A percentile compares a stretch with the other conserved stretches of the same genome.
These are phyloP conservation scores for Scatophagus argus DNA, from an alignment of 2,113 vertebrate species.

Conservation along the genomic window DNA sequence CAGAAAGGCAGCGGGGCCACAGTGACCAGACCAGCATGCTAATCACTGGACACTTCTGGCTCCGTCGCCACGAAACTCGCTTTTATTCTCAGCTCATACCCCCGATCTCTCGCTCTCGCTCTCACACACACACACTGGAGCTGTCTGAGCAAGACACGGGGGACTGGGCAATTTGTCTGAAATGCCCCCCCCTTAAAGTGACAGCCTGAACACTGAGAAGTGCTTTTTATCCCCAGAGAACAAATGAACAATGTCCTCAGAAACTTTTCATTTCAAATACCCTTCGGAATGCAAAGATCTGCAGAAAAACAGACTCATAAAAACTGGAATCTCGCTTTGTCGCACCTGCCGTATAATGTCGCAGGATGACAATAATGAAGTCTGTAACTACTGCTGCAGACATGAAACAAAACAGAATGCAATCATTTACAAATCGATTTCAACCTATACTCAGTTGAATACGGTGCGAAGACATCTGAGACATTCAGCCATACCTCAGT, in stretches of 20 bases:
- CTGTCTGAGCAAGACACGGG: constrained; percentile 64
- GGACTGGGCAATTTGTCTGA: constrained; percentile 54
- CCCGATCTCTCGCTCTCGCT: constrained; percentile 31
- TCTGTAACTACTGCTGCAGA: background rate
- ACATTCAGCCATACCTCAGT: too few species aligned
- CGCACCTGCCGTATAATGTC: background rate
- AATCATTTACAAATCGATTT: too few species aligned
- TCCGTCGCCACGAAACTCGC: constrained; percentile 54
- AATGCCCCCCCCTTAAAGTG: constrained; percentile 68
- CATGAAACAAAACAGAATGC: too few species aligned
- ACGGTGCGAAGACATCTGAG: too few species aligned
- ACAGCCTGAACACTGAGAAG: constrained; percentile 52
- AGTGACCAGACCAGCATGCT: constrained; percentile 68
- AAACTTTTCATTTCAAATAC: constrained; percentile 17
- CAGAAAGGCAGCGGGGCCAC: constrained; percentile 43
- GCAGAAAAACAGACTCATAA: background rate
- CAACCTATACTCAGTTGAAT: too few species aligned
- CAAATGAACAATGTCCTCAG: constrained; percentile 33
- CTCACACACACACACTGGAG: constrained; percentile 53
- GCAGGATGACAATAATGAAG: background rate
- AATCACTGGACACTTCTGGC: constrained; percentile 68
- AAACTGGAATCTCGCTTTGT: background rate
- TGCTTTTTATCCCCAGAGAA: constrained; percentile 36
- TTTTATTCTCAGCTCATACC: constrained; percentile 62
- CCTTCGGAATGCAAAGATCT: constrained; percentile 11